phyloP scores from a whole-genome alignment of 2,888 invertebrate species.

The Apodemia hepburni region DNA sequence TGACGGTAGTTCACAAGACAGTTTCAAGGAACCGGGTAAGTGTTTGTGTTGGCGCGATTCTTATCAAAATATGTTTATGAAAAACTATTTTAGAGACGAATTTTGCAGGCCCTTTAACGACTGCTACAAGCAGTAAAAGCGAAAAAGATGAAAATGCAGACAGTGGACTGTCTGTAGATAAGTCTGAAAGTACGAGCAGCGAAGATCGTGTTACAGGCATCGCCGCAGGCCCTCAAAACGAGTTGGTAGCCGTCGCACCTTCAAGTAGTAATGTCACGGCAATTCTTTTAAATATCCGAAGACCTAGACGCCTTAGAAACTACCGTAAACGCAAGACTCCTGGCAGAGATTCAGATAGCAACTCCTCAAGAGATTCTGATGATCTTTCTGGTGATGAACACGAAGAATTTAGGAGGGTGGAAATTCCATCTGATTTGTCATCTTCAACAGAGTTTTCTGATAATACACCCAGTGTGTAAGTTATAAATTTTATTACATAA shows the following conservation, averaged over 20 bases:
- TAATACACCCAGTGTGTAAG: slow-evolving; percentile 49
- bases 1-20: slow-evolving; percentile 70
- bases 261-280: slow-evolving; percentile 59
- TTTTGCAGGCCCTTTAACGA: slow-evolving; percentile 31
- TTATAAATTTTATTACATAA: slow-evolving; percentile 25
- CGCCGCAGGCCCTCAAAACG: slow-evolving; percentile 51
- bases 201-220: slow-evolving; percentile 48
- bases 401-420: slow-evolving; percentile 36
- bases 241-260: slow-evolving; percentile 55
- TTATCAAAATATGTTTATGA: slow-evolving; percentile 36
- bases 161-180: slow-evolving; percentile 69
- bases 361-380: slow-evolving; percentile 64
- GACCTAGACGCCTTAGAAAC: slow-evolving; percentile 51
- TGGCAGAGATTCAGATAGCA: slow-evolving; percentile 58
- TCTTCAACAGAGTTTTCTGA: slow-evolving; percentile 46
- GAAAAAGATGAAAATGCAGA: slow-evolving; percentile 63
- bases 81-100: slow-evolving; percentile 44
- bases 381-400: slow-evolving; percentile 55
- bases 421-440: slow-evolving; percentile 48
- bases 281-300: slow-evolving; percentile 56
- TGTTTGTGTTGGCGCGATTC: slow-evolving; percentile 22
- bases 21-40: slow-evolving; percentile 57
- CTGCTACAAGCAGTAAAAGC: slow-evolving; percentile 35
- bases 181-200: slow-evolving; percentile 70
- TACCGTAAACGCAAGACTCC: slow-evolving; percentile 68